Conservation (phyloP, 2,888 invertebrate genomes). For the Nephrotoma appendiculata region DNA sequence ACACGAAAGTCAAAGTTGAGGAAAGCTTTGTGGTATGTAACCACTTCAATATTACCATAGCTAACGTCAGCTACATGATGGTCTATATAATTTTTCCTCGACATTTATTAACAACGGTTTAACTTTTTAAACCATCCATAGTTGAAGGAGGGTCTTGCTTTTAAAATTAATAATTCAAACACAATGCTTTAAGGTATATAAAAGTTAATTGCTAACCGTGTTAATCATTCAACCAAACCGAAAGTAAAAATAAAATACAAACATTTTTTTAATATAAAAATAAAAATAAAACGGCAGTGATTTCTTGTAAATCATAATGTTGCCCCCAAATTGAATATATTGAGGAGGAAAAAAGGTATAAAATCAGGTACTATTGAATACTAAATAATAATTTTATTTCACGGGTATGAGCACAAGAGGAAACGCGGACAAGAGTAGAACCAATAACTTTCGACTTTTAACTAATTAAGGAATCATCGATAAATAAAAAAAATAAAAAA, state of each 20-base stretch:
- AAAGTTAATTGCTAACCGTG: background rate
- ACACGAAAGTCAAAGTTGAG: too few relatives aligned
- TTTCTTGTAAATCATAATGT: background rate
- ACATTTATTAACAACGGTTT: too few relatives aligned
- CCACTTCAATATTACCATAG: too few relatives aligned
- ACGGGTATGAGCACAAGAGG: background rate
- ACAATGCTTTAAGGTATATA: background rate
- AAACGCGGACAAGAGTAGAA: too few relatives aligned
- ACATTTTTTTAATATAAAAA: background rate
- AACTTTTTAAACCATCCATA: too few relatives aligned
- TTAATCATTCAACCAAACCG: background rate
- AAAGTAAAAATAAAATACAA: background rate
- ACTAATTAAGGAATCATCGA: background rate
- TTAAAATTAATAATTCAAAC: background rate
- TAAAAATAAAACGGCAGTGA: background rate
- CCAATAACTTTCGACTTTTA: background rate
- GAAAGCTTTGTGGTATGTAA: too few relatives aligned
- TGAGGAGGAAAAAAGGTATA: background rate
- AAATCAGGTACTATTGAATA: background rate
- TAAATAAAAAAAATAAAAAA: background rate
- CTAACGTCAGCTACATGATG: too few relatives aligned
- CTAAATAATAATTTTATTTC: background rate
- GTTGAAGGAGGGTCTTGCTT: background rate
- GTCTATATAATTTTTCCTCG: too few relatives aligned
- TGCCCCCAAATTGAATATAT: background rate